Base-by-base conservation (phyloP, 2,888 invertebrate genomes). In the Orthonevra nobilis region DNA sequence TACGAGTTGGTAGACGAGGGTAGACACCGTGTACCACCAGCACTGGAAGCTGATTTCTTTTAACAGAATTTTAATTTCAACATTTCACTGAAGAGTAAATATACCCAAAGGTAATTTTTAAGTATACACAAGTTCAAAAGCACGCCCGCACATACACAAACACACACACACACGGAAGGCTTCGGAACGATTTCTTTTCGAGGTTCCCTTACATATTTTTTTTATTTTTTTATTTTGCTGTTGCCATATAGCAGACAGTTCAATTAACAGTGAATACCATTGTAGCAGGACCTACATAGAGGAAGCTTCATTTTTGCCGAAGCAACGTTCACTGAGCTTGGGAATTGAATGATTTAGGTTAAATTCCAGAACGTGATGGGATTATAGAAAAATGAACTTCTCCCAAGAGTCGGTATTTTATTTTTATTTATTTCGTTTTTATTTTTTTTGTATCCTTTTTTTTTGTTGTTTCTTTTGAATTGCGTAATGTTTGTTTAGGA, bases 351-450 rank as follows among this genome's bases (percentile, higher is more conserved):
- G 64, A 70, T 70, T 69, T 75, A 69, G 70, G 63, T 77, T 70
- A 52, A 77, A 70, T 70, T 77, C 58, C 52, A 38, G 64, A 64
- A 77, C 77, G 77, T 77, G 77, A 70, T 70, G 52, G 63, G 77
- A 77, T 77, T 77, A 28, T 64, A 40, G 58, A 64, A 70, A 64
- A 63, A 70, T 70, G 64, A 77, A 70, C 64, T 54, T 64, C 64
- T 64, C 70, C 58, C 63, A 64, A 19, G 64, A 52, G 77, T 38
- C 64, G 28, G 36, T 52, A 32, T 36, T 44, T 63, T 50, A 34
- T 44, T 20, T 40, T 46, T n/a, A n/a, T n/a, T n/a, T n/a, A n/a
- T n/a, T n/a, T 17, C 26, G 14, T 61, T 17, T 48, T 36, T 34
- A 28, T 40, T 54, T 50, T 30, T 44, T 26, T n/a, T n/a, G 17